Conservation (phyloP, 2,797 vertebrate species). For the Crocodylus rhombifer region DNA sequence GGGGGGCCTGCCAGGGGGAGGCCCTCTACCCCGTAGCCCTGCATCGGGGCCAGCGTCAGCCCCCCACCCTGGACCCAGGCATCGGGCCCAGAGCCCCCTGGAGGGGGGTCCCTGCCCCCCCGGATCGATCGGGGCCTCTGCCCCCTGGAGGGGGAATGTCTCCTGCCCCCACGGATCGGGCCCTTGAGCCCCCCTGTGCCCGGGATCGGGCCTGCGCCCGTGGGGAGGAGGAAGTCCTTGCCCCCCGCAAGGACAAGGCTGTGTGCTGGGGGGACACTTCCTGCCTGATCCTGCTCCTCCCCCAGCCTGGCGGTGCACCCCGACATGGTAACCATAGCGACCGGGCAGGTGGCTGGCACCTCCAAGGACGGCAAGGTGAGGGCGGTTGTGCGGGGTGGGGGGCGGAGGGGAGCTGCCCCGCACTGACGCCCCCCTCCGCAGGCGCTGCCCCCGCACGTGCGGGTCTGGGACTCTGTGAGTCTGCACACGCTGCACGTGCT, state of each 20-base stretch:
- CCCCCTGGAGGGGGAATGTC: neutral
- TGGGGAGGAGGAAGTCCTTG: too few species aligned
- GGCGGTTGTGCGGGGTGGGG: neutral
- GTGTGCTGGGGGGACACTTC: too few species aligned
- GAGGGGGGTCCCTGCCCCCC: neutral
- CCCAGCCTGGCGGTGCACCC: constrained; percentile 91
- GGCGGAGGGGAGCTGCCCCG: neutral
- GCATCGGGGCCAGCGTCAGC: neutral
- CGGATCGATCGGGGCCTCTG: too few species aligned
- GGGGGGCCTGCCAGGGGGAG: neutral
- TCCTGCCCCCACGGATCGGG: neutral
- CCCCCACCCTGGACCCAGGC: neutral
- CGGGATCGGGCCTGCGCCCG: too few species aligned
- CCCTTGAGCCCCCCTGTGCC: neutral
- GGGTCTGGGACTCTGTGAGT: constrained; percentile 94
- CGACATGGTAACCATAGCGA: constrained; percentile 95
- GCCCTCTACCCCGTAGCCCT: too few species aligned
- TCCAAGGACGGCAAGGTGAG: constrained; percentile 94
- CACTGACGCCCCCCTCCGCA: constrained; percentile 44
- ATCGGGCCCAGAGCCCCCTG: neutral
- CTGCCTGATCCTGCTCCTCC: neutral
- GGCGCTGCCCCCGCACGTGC: constrained; percentile 89
- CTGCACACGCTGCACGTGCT: constrained; percentile 92
- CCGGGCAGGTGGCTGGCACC: constrained; percentile 92
- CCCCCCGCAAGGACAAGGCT: too few species aligned